phyloP scores from a whole-genome alignment of 2,888 invertebrate genomes.

The Oscheius sp. region DNA sequence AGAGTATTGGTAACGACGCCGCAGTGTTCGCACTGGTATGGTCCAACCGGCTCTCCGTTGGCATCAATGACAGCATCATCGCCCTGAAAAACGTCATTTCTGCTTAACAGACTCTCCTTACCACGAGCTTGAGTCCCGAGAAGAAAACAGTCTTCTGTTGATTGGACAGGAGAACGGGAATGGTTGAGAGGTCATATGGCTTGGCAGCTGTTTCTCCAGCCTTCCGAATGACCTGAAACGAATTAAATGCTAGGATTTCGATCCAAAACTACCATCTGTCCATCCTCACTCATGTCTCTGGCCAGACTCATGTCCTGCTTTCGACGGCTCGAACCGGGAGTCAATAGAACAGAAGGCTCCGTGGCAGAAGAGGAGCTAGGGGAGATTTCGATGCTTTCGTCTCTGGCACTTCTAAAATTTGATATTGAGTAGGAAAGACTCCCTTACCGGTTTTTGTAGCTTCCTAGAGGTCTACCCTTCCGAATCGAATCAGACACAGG shows the following conservation, averaged over 20 bases:
- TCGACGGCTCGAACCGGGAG: slow-evolving; percentile 29
- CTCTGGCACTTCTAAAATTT: too few species aligned
- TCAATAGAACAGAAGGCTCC: neutral
- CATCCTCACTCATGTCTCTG: slow-evolving; percentile 6
- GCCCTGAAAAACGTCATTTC: neutral
- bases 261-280: neutral
- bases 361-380: too few species aligned
- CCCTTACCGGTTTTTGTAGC: neutral
- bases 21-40: slow-evolving; percentile 27
- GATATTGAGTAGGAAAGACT: neutral
- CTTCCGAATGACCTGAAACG: too few species aligned
- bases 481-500: neutral
- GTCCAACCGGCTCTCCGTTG: neutral
- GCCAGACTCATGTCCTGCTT: slow-evolving; percentile 34
- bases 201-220: too few species aligned
- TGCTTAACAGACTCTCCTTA: neutral
- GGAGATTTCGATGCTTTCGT: too few species aligned
- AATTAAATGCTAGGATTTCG: neutral
- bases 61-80: neutral
- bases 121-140: slow-evolving; percentile 11
- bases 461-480: neutral
- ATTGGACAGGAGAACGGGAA: slow-evolving; percentile 30
- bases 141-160: slow-evolving; percentile 31
- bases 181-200: slow-evolving; percentile 9
- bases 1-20: neutral